Base-by-base conservation (phyloP, 2,888 invertebrate species). In the Apodemia hepburni region DNA sequence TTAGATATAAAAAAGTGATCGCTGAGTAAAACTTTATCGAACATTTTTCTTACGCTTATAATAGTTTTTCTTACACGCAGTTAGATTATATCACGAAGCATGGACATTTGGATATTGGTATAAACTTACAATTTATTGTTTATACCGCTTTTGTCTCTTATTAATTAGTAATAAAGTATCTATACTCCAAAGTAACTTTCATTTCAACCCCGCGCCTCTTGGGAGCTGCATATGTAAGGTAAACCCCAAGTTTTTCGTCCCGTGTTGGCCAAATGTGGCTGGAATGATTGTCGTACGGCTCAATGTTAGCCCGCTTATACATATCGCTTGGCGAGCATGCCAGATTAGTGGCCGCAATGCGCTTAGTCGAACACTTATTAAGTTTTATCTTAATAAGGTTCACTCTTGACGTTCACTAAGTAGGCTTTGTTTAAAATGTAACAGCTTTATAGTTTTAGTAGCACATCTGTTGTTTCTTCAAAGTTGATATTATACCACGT, bases 131-230 rank as follows among this genome's bases (percentile, higher is more conserved):
- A 62, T 76, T 76, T 47, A 47, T 47, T 75, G 75, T 67, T 69
- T 74, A 79, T 85, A 81, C 81, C 74, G 88, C 89, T 88, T 87
- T 83, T 86, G 83, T 84, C 84, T 81, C 81, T 79, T 75, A 72
- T 81, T 78, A 82, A 87, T 82, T 89, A 89, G 87, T 89, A 91
- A 90, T 91, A 90, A 91, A 90, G 83, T 89, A 87, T 85, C 83
- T 89, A 79, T 91, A 90, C 82, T 89, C 91, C 87, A 88, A 87
- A 88, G 86, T 89, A 82, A 86, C 83, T 89, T 90, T 91, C 79
- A 90, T 91, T 90, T 87, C 86, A 86, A 85, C 88, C 82, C 81
- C 78, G 80, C 81, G 86, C 85, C 80, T 79, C 85, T 77, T 87
- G 87, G 87, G 89, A 79, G 83, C 88, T 81, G 84, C 84, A 77